A percentile compares a stretch with the other conserved stretches of the same genome.
These are phyloP conservation scores for Poliocrania exsul DNA, from an alignment of 2,797 vertebrate genomes.

Conservation along the genomic window DNA sequence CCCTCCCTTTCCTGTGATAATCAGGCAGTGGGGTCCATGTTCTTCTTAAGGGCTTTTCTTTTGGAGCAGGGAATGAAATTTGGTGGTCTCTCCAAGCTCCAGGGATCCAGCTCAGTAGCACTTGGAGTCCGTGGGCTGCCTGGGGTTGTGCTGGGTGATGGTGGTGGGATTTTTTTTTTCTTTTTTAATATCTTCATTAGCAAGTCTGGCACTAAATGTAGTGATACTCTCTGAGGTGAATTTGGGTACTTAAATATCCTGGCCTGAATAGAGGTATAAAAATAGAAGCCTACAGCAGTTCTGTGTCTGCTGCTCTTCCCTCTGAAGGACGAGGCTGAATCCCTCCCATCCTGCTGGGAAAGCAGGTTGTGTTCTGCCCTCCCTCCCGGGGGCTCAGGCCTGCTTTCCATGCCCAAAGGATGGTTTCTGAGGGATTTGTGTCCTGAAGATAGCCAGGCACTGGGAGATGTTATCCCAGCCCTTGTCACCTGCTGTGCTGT, in stretches of 20 bases:
- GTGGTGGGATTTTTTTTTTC: neutral
- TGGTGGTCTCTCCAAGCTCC: neutral
- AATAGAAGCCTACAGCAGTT: conserved; percentile 34
- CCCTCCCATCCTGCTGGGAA: neutral
- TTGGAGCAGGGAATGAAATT: neutral
- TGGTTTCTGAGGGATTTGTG: neutral
- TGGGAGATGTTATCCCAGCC: neutral
- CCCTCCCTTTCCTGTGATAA: neutral
- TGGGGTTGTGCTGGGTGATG: neutral
- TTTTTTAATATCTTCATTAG: conserved; percentile 14
- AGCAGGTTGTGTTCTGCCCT: neutral
- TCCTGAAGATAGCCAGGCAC: neutral
- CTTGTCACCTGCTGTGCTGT: fast-evolving
- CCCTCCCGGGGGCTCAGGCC: neutral
- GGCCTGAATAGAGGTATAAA: conserved; percentile 47
- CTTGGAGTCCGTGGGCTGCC: neutral
- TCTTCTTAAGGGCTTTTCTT: neutral
- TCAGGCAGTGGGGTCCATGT: fast-evolving
- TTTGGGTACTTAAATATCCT: conserved; percentile 36
- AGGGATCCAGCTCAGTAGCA: neutral
- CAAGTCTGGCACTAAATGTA: conserved; percentile 16
- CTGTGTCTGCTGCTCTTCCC: neutral
- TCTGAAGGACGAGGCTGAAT: neutral
- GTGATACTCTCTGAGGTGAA: conserved; percentile 28
- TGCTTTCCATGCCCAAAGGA: neutral